phyloP scores from a whole-genome alignment of 2,797 vertebrate genomes.

The Poecile montanus region DNA sequence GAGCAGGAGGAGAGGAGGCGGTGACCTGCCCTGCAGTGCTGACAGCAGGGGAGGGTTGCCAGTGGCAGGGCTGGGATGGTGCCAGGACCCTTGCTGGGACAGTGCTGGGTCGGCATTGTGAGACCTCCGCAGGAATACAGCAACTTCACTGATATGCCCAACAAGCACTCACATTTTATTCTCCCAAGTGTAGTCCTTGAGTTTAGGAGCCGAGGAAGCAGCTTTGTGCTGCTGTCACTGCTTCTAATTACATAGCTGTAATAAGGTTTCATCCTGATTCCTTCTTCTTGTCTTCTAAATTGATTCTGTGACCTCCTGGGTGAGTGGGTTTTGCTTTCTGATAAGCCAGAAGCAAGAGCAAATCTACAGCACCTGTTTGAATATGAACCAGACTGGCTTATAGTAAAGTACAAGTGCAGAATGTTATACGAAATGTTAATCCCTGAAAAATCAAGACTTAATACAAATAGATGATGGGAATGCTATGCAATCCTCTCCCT shows the following conservation, averaged over 20 bases:
- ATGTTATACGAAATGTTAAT: not conserved
- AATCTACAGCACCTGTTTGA: not conserved
- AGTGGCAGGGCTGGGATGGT: not conserved
- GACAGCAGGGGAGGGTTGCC: slow-evolving; percentile 38
- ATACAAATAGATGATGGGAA: not conserved
- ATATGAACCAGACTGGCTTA: not conserved
- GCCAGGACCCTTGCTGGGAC: slow-evolving; percentile 53
- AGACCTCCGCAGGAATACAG: not conserved
- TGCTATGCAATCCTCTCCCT: not conserved
- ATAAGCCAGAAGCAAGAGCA: not conserved
- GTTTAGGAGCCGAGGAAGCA: not conserved
- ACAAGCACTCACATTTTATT: slow-evolving; percentile 23
- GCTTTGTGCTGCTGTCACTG: slow-evolving; percentile 31
- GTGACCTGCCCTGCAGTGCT: slow-evolving; percentile 29
- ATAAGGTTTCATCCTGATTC: slow-evolving; percentile 17
- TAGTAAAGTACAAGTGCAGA: not conserved
- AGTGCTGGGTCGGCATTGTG: not conserved
- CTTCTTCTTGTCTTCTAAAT: slow-evolving; percentile 26
- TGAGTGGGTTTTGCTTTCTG: not conserved
- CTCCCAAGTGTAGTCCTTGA: slow-evolving; percentile 23
- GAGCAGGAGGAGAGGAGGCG: not conserved
- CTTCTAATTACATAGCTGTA: slow-evolving; percentile 41
- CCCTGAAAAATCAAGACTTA: not conserved
- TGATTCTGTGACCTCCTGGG: not conserved
- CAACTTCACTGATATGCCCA: not conserved